Base-by-base conservation (phyloP, 2,797 vertebrate genomes). In the Dicrostonyx torquatus region DNA sequence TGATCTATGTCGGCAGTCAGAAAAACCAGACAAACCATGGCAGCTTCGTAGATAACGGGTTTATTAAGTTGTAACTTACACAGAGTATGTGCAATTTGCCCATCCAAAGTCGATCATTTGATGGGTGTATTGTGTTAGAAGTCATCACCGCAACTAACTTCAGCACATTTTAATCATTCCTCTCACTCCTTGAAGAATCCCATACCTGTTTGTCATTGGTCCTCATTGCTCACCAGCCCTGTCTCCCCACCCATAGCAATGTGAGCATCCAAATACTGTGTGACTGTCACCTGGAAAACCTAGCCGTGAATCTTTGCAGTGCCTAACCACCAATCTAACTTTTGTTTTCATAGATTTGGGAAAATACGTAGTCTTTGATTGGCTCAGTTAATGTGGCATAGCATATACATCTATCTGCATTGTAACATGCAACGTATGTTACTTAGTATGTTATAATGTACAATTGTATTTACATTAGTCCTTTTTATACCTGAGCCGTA, bases 301-400 rank as follows among this genome's bases (percentile, higher is more conserved):
- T 43, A 12, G 29, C 68, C 58, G 22, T 5, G 48, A 55, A 72
- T 18, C 40, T 24, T 72, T 40, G 26, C 0, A 17, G 66, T 43
- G 60, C 2, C 12, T 66, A 80, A 60, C 13, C 22, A 64, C 50
- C 82, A 55, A 34, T 26, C 31, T 55, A 55, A 76, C 58, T 66
- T 92, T n/a, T 68, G 13, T 91, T 83, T 91, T 40, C 60, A 31
- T 90, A 62, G 58, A 80, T 73, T 93, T 85, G 20, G 37, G 20
- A 11, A 9, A 60, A 8, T 50, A 17, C 7, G 2, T 78, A 40
- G 31, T 62, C 7, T 90, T 43, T 62, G 17, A 43, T 34, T 72
- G 12, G 22, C n/a, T 58, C 70, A 62, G 93, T 80, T 85, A n/a
- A 80, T 48, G 34, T 13, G 72, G 11, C 50, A 31, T 29, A 45